phyloP scores from a whole-genome alignment of 2,888 invertebrate species.

The Fragum fragum region DNA sequence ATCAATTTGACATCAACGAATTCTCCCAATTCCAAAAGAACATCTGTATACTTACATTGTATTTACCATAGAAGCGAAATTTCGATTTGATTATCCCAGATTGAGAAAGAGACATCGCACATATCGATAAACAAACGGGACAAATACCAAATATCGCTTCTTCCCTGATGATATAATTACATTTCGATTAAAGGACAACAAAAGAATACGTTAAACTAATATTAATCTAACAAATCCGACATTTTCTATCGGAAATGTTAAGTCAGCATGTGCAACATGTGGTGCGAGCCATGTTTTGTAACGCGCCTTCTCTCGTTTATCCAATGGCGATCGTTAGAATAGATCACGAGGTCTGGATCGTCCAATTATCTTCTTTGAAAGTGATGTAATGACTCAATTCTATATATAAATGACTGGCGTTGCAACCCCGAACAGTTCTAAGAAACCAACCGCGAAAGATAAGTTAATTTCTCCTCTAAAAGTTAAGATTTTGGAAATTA shows the following conservation, averaged over 20 bases:
- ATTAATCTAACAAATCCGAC: constrained; percentile 22
- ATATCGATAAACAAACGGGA: neutral
- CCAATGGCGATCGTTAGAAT: neutral
- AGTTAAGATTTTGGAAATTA: neutral
- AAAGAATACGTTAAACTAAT: constrained; percentile 15
- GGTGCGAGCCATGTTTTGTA: constrained; percentile 1
- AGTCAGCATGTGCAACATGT: constrained; percentile 37
- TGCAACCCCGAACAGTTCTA: too few relatives aligned
- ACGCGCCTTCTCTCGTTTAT: neutral
- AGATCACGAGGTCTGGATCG: neutral
- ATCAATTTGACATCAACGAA: neutral
- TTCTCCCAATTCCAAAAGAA: neutral
- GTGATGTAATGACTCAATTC: neutral
- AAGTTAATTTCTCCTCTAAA: too few relatives aligned
- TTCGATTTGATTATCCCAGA: neutral
- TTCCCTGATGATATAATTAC: neutral
- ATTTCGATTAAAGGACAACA: constrained; percentile 4
- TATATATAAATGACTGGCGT: neutral
- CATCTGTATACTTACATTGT: constrained; percentile 11
- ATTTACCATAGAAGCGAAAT: constrained; percentile 3
- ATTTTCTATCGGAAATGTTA: constrained; percentile 4
- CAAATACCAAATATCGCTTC: neutral
- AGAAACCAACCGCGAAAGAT: too few relatives aligned
- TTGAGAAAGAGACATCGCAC: neutral
- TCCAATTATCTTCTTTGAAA: neutral